Conservation (phyloP, 2,888 invertebrate genomes). For the Campoletis raptor region DNA sequence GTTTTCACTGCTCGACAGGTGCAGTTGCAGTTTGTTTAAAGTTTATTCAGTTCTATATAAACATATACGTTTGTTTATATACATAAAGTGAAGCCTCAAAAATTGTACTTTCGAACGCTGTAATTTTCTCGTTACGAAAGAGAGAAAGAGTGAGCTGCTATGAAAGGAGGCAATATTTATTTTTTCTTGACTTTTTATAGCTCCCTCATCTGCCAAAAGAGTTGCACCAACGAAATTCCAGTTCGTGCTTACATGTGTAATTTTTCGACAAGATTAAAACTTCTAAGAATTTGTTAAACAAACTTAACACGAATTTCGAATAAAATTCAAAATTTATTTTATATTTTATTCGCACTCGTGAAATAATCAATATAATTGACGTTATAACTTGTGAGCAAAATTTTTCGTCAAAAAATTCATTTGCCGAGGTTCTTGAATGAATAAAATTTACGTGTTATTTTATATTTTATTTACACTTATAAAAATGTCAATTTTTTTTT, state of each 20-base stretch:
- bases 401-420: too few species aligned
- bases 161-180: constrained; percentile 37
- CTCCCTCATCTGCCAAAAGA: constrained; percentile 16
- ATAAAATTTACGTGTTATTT: too few species aligned
- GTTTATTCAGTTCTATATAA: constrained; percentile 20
- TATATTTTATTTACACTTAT: too few species aligned
- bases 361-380: too few species aligned
- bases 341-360: neutral
- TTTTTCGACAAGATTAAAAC: neutral
- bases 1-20: constrained; percentile 51
- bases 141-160: neutral
- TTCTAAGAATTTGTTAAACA: neutral
- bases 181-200: constrained; percentile 32
- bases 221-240: constrained; percentile 17
- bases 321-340: neutral
- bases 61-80: neutral
- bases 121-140: constrained; percentile 14
- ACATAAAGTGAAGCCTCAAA: constrained; percentile 26
- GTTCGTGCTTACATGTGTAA: neutral
- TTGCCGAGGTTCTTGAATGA: too few species aligned
- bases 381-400: too few species aligned
- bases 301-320: neutral
- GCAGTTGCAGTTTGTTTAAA: constrained; percentile 25
- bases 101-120: constrained; percentile 18
- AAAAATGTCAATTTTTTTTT: too few species aligned